Percentiles rank a stretch among this genome's conserved stretches.
These are phyloP conservation scores for Stenchaetothrips biformis DNA, from an alignment of 2,888 invertebrate genomes.

Conservation along the genomic window DNA sequence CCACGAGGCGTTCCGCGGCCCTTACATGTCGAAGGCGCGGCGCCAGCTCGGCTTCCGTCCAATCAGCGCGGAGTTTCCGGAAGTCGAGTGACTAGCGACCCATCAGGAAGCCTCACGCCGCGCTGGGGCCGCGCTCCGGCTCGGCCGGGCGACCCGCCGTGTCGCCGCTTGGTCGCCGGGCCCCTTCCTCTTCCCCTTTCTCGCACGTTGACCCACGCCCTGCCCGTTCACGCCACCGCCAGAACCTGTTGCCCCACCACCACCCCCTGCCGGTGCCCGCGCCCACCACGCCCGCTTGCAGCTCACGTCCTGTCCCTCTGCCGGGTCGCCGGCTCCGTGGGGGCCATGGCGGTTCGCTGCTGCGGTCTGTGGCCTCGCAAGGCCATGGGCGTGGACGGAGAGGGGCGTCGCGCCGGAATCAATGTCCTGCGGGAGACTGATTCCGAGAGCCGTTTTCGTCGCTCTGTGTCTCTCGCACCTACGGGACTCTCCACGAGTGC, in stretches of 20 bases:
- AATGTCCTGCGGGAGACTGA: not conserved
- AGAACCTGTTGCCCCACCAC: not conserved
- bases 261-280: not conserved
- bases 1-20: not conserved
- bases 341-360: not conserved
- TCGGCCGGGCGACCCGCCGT: too few relatives aligned
- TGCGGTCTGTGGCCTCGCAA: not conserved
- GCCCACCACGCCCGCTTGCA: not conserved
- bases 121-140: not conserved
- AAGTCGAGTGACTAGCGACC: conserved; percentile 10
- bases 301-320: not conserved
- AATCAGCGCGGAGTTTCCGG: not conserved
- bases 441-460: too few relatives aligned
- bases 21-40: not conserved
- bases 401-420: not conserved
- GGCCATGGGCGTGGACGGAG: not conserved
- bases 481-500: too few relatives aligned
- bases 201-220: too few relatives aligned
- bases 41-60: not conserved
- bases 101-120: not conserved
- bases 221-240: not conserved
- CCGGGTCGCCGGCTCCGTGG: too few relatives aligned
- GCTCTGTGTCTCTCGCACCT: too few relatives aligned
- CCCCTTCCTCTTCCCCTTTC: too few relatives aligned
- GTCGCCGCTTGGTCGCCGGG: not conserved